Evolutionary conservation across 2,113 vertebrate species (phyloP).

Genomic region (Tympanuchus pallidicinctus): DNA sequence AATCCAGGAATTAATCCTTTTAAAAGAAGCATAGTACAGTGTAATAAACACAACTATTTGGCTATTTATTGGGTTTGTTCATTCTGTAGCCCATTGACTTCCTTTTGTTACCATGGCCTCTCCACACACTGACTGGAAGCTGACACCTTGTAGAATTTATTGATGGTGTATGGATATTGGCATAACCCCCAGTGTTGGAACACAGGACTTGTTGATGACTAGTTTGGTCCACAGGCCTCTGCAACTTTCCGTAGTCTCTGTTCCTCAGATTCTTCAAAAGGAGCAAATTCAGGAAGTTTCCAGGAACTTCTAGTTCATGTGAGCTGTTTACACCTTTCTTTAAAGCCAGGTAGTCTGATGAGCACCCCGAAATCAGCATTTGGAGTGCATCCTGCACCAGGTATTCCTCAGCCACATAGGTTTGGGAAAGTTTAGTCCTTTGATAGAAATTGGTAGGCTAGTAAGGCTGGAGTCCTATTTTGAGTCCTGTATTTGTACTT

Average conservation of each 20-base stretch:
- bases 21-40: not conserved
- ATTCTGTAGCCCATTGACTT: not conserved
- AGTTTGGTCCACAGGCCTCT: not conserved
- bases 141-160: not conserved
- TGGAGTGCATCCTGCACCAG: not conserved
- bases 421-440: not conserved
- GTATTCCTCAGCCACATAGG: not conserved
- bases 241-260: accelerated
- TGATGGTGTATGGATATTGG: not conserved
- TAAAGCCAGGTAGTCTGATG: not conserved
- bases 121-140: not conserved
- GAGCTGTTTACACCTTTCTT: not conserved
- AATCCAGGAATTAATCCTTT: not conserved
- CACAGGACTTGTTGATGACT: accelerated
- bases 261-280: not conserved
- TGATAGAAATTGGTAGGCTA: not conserved
- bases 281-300: not conserved
- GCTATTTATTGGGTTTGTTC: not conserved
- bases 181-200: not conserved
- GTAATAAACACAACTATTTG: not conserved
- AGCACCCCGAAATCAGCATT: not conserved
- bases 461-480: not conserved
- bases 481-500: not conserved
- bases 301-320: not conserved
- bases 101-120: not conserved